These are phyloP conservation scores for Nannobrachium achirus DNA, from an alignment of 2,113 vertebrate genomes.

Conservation along the genomic window DNA sequence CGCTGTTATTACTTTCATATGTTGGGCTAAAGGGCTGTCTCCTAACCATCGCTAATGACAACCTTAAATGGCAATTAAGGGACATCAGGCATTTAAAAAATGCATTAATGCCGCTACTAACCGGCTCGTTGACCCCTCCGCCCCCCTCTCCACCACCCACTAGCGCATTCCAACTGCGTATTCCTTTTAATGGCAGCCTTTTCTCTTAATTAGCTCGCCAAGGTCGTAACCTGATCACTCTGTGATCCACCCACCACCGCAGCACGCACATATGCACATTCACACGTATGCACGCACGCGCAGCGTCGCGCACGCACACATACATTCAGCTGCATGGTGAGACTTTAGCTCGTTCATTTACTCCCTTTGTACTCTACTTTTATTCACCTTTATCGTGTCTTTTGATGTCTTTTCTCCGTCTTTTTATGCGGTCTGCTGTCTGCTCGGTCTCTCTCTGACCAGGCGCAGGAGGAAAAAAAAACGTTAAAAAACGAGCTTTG, in stretches of 20 bases:
- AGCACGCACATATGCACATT: background rate
- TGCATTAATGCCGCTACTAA: slow-evolving; percentile 52
- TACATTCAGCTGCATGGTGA: background rate
- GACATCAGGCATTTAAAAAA: slow-evolving; percentile 57
- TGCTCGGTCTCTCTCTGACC: too few relatives aligned
- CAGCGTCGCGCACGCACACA: background rate
- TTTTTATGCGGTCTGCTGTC: too few relatives aligned
- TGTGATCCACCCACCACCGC: slow-evolving; percentile 6
- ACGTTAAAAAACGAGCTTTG: too few relatives aligned
- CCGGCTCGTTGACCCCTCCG: slow-evolving; percentile 59
- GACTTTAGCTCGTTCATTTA: too few relatives aligned
- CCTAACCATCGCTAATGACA: slow-evolving; percentile 39
- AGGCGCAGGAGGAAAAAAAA: too few relatives aligned
- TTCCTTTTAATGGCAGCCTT: slow-evolving; percentile 37
- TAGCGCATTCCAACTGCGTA: slow-evolving; percentile 17
- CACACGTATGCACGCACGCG: background rate
- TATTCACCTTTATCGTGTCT: too few relatives aligned
- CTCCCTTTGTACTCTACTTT: too few relatives aligned
- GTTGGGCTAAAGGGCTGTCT: slow-evolving; percentile 43
- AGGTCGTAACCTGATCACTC: slow-evolving; percentile 32
- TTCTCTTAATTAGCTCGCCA: slow-evolving; percentile 43
- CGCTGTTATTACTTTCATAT: slow-evolving; percentile 29
- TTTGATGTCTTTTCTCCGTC: too few relatives aligned
- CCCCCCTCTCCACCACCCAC: background rate
- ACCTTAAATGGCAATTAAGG: slow-evolving; percentile 64